Conservation (phyloP, 1,140 invertebrate genomes). For the Anagrus nilaparvatae region DNA sequence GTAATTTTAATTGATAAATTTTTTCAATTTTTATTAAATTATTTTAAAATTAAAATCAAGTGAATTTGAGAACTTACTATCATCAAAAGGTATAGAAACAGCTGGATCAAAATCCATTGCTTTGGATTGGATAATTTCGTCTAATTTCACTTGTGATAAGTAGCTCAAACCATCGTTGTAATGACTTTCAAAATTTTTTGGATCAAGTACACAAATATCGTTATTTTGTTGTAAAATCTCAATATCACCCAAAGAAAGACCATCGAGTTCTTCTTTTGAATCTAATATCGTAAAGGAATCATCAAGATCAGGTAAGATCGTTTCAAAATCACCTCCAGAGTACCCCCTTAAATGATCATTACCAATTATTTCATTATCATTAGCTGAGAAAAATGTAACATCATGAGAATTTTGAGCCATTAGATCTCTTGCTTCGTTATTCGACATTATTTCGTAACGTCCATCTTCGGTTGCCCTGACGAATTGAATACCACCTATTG, state of each 20-base stretch:
- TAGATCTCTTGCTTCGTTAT: slow-evolving; percentile 37
- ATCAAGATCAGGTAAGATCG: slow-evolving; percentile 23
- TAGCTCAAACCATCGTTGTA: slow-evolving; percentile 29
- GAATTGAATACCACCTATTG: slow-evolving; percentile 41
- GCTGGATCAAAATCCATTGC: slow-evolving; percentile 16
- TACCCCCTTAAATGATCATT: background rate
- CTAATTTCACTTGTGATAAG: slow-evolving; percentile 32
- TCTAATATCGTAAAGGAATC: slow-evolving; percentile 33
- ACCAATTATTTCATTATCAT: slow-evolving; percentile 32
- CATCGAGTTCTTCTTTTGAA: slow-evolving; percentile 24
- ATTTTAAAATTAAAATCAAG: background rate
- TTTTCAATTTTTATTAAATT: background rate
- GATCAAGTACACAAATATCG: slow-evolving; percentile 26
- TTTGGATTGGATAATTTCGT: slow-evolving; percentile 32
- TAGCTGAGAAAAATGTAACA: slow-evolving; percentile 34
- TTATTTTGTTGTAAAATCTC: slow-evolving; percentile 35
- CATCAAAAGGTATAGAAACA: slow-evolving; percentile 17
- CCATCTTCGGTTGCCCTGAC: slow-evolving; percentile 41
- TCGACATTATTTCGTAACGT: slow-evolving; percentile 40
- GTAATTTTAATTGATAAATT: background rate
- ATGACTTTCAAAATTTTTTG: slow-evolving; percentile 29
- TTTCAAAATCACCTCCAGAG: slow-evolving; percentile 5
- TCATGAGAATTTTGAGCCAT: slow-evolving; percentile 41
- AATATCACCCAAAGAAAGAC: slow-evolving; percentile 24
- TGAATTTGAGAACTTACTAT: slow-evolving; percentile 15